phyloP scores from a whole-genome alignment of 2,888 invertebrate species.

The Julus scandinavius region DNA sequence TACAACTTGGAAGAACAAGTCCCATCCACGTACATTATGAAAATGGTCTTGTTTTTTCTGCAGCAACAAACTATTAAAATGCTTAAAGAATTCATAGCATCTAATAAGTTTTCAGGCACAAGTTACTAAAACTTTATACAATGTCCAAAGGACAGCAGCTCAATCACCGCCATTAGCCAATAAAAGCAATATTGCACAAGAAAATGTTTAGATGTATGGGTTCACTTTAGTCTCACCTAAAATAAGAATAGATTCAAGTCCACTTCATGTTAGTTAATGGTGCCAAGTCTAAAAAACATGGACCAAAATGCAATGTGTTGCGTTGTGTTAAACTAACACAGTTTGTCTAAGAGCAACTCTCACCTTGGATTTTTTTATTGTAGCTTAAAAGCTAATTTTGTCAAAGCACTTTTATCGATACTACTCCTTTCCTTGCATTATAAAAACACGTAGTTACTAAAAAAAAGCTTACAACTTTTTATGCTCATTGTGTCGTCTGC shows the following conservation, averaged over 20 bases:
- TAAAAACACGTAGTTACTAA: not conserved
- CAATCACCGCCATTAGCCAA: not conserved
- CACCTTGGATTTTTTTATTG: not conserved
- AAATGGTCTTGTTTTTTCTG: not conserved
- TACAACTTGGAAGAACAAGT: not conserved
- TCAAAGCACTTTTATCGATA: not conserved
- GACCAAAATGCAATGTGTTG: not conserved
- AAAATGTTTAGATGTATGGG: not conserved
- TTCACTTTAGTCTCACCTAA: not conserved
- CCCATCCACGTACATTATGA: not conserved
- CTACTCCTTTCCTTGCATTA: not conserved
- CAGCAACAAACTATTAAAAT: not conserved
- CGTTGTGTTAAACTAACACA: too few species aligned
- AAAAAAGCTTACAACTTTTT: not conserved
- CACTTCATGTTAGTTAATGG: too few species aligned
- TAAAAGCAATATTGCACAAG: constrained; percentile 42
- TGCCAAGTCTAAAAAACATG: too few species aligned
- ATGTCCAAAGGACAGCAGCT: not conserved
- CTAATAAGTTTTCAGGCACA: not conserved
- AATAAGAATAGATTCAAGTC: not conserved
- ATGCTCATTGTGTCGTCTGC: not conserved
- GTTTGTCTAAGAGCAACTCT: not conserved
- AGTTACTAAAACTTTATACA: not conserved
- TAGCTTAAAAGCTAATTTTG: not conserved
- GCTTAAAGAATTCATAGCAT: not conserved